phyloP scores from a whole-genome alignment of 2,888 invertebrate species.

The Syrphus vitripennis region DNA sequence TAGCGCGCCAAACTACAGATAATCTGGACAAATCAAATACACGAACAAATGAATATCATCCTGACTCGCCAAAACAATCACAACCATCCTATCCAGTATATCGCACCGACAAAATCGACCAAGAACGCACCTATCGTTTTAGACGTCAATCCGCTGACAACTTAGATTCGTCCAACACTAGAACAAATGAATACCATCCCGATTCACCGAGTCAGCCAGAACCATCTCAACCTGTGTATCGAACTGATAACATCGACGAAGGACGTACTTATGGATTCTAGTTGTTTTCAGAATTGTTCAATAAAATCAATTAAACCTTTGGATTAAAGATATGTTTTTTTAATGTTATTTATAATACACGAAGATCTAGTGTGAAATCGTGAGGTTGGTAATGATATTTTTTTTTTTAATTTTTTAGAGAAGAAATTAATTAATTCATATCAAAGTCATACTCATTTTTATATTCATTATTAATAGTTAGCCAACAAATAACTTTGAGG shows the following conservation, averaged over 20 bases:
- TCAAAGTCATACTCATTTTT: too few relatives aligned
- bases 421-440: too few relatives aligned
- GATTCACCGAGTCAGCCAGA: background rate
- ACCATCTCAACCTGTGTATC: background rate
- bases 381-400: too few relatives aligned
- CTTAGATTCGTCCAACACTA: slow-evolving; percentile 15
- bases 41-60: slow-evolving; percentile 24
- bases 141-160: slow-evolving; percentile 11
- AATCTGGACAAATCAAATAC: background rate
- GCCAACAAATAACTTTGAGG: too few relatives aligned
- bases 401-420: background rate
- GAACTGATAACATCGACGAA: background rate
- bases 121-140: background rate
- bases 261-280: background rate
- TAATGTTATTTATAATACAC: too few relatives aligned
- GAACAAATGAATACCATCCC: slow-evolving; percentile 27
- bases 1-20: background rate
- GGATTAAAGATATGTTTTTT: background rate
- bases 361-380: too few relatives aligned
- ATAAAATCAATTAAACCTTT: background rate
- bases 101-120: background rate
- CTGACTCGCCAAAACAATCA: slow-evolving; percentile 14
- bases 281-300: background rate
- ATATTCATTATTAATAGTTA: too few relatives aligned
- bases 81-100: background rate